Conservation (phyloP, 2,888 invertebrate species). For the Phyllotreta striolata region DNA sequence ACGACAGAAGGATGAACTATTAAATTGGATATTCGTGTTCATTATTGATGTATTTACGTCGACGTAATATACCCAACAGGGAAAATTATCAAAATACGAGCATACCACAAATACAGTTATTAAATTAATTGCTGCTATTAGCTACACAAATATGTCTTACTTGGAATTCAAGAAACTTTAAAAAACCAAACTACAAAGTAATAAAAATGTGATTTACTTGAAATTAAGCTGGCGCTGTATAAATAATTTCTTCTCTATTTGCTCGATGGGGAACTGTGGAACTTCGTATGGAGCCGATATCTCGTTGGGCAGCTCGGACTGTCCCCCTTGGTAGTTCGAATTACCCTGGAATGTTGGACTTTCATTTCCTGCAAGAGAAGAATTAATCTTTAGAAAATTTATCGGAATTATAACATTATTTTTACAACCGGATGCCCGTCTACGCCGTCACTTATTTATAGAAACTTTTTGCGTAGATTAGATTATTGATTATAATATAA, state of each 20-base stretch:
- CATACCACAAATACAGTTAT: too few species aligned
- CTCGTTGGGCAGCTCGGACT: slow-evolving; percentile 76
- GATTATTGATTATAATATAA: too few species aligned
- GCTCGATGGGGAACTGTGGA: slow-evolving; percentile 97
- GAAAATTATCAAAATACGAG: too few species aligned
- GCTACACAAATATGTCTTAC: not conserved
- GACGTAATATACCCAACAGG: too few species aligned
- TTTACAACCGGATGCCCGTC: not conserved
- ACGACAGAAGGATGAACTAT: slow-evolving; percentile 1
- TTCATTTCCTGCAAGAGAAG: slow-evolving; percentile 71
- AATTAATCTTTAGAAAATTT: slow-evolving; percentile 11
- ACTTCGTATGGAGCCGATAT: slow-evolving; percentile 97
- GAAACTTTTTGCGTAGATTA: not conserved
- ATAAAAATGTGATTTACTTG: slow-evolving; percentile 72
- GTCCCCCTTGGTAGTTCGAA: slow-evolving; percentile 63
- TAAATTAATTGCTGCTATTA: too few species aligned
- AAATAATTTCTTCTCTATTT: slow-evolving; percentile 91
- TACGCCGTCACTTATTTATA: not conserved
- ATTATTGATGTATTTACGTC: too few species aligned
- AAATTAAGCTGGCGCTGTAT: slow-evolving; percentile 89
- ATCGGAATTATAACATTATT: not conserved
- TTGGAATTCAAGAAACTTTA: not conserved
- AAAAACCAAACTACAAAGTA: not conserved
- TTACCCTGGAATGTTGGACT: slow-evolving; percentile 69
- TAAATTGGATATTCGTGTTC: slow-evolving; percentile 4